phyloP scores from a whole-genome alignment of 1,140 invertebrate genomes.

The Cydia amplana region DNA sequence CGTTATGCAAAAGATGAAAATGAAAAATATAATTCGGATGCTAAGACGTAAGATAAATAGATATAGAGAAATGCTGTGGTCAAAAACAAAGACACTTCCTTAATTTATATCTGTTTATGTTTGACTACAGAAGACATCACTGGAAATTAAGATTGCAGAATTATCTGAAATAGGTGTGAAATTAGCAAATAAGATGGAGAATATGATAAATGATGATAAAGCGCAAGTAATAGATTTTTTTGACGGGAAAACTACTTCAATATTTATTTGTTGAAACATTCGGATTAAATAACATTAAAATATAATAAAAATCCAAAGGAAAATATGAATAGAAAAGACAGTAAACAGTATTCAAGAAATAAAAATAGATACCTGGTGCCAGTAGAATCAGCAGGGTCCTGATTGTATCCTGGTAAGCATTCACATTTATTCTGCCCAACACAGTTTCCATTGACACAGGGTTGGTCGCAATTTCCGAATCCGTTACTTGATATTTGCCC shows the following conservation, averaged over 20 bases:
- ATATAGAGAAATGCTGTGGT: too few species aligned
- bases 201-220: neutral
- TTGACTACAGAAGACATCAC: too few species aligned
- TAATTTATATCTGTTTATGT: too few species aligned
- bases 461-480: slow-evolving; percentile 63
- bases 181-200: too few species aligned
- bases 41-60: too few species aligned
- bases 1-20: neutral
- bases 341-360: neutral
- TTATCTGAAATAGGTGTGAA: too few species aligned
- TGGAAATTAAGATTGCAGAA: too few species aligned
- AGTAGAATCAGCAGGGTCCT: slow-evolving; percentile 65
- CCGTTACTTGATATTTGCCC: slow-evolving; percentile 31
- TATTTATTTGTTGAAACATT: neutral
- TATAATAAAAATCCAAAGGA: slow-evolving; percentile 17
- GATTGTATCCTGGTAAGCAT: slow-evolving; percentile 76
- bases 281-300: slow-evolving; percentile 4
- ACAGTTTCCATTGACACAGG: slow-evolving; percentile 80
- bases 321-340: neutral
- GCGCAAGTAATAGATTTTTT: neutral
- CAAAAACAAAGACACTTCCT: too few species aligned
- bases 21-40: neutral
- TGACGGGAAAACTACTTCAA: neutral
- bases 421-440: slow-evolving; percentile 75
- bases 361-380: slow-evolving; percentile 54